These are phyloP conservation scores for Trachelus iudaicus DNA, from an alignment of 2,888 invertebrate genomes.

Conservation along the genomic window DNA sequence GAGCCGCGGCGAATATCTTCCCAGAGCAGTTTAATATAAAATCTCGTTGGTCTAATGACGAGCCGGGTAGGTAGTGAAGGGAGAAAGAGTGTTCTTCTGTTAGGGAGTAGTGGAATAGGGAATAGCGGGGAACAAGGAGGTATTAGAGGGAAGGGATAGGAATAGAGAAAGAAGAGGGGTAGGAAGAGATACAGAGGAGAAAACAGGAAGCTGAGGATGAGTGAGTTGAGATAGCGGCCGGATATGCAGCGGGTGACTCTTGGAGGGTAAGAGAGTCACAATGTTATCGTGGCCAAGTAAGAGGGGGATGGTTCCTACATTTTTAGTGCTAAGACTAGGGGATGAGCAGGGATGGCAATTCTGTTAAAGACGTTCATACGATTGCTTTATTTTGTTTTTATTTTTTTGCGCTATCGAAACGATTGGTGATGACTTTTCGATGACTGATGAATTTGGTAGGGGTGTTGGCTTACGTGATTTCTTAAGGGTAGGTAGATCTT, in stretches of 20 bases:
- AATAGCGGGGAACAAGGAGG: conserved; percentile 12
- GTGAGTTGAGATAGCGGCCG: conserved; percentile 16
- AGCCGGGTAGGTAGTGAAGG: conserved; percentile 5
- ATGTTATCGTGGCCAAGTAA: neutral
- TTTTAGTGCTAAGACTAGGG: neutral
- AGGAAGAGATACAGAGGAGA: neutral
- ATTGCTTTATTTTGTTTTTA: neutral
- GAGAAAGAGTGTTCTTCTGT: neutral
- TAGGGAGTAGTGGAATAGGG: neutral
- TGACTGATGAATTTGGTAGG: neutral
- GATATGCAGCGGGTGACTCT: conserved; percentile 2
- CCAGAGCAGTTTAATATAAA: conserved; percentile 29
- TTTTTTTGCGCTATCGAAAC: neutral
- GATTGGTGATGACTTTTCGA: neutral
- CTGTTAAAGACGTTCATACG: neutral
- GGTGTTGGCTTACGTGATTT: neutral
- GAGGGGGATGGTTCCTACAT: neutral
- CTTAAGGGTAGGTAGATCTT: neutral
- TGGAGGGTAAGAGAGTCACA: conserved; percentile 1
- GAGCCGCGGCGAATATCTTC: conserved; percentile 14
- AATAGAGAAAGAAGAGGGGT: conserved; percentile 3
- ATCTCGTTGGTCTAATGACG: conserved; percentile 35
- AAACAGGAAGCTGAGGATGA: neutral
- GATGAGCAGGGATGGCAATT: neutral
- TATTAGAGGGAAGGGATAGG: conserved; percentile 12